These are phyloP conservation scores for Nothocercus julius DNA, from an alignment of 2,113 vertebrate genomes.

Conservation along the genomic window DNA sequence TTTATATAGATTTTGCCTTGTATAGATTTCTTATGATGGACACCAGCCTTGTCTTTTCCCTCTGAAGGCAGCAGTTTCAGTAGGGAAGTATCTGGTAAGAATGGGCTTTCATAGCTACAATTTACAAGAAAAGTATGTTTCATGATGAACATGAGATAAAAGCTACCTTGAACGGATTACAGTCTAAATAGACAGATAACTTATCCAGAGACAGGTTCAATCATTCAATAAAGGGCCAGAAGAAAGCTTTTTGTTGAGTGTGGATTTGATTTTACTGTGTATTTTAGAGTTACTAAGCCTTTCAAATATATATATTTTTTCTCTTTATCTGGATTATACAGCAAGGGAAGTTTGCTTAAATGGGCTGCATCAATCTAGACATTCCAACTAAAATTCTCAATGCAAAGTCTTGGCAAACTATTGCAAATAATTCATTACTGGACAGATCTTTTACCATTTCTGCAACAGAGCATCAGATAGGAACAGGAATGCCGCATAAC, in stretches of 20 bases:
- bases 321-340: neutral
- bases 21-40: neutral
- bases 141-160: neutral
- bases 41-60: neutral
- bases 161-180: neutral
- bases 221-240: neutral
- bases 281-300: neutral
- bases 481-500: neutral
- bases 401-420: neutral
- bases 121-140: neutral
- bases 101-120: neutral
- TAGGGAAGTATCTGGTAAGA: neutral
- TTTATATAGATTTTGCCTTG: neutral
- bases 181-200: neutral
- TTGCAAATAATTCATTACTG: neutral
- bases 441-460: neutral
- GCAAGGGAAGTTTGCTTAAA: neutral
- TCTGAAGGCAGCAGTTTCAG: neutral
- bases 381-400: neutral
- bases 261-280: slow-evolving; percentile 11
- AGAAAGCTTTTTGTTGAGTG: neutral
- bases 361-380: neutral
- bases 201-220: neutral
- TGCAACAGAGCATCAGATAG: slow-evolving; percentile 5
- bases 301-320: neutral